Evolutionary conservation across 2,888 invertebrate genomes (phyloP), one percentile per base, ranked within the genome.

Genomic region (Proisotoma minuta): DNA sequence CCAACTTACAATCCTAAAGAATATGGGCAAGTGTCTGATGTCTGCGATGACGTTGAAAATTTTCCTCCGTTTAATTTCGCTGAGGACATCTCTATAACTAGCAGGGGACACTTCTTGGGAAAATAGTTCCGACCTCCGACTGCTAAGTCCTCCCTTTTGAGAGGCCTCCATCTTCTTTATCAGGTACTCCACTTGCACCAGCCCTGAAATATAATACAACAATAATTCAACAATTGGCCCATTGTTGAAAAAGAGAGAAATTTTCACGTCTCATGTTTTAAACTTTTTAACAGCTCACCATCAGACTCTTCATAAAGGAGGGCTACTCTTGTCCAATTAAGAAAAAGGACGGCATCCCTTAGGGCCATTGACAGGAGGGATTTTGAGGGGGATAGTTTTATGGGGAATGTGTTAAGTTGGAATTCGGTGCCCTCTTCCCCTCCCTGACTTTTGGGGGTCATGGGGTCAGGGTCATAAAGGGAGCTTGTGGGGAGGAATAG

Each of bases 281-380:
- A 47, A 47, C 18, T 47, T 47, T 47, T 47, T 20, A n/a, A n/a
- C n/a, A 4, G 15, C 65, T 82, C 76, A 91, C 91, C 91, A 76
- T 87, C 86, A 74, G 93, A 92, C 75, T 95, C 91, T 76, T 97
- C 95, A 76, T 95, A 96, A 49, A 97, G 85, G 59, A 97, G 87
- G 0, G 92, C 94, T 75, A 95, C 91, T 76, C 87, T 86, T 2
- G 91, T 91, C 96, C 96, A 96, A 77, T 92, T 91, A 65, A 94
- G 84, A 77, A 90, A 90, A 10, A 85, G 81, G 78, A 95, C 89
- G 70, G 94, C 83, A 75, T 95, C 94, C 61, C 87, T 83, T 78
- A 92, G 91, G 0, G 90, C 89, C 68, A 79, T 78, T 76, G 88
- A 87, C 67, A 91, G 82, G 68, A 86, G 81, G 71, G 81, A 80